These are phyloP conservation scores for Saimiri boliviensis DNA, from an alignment of 2,113 vertebrate genomes.

Conservation along the genomic window DNA sequence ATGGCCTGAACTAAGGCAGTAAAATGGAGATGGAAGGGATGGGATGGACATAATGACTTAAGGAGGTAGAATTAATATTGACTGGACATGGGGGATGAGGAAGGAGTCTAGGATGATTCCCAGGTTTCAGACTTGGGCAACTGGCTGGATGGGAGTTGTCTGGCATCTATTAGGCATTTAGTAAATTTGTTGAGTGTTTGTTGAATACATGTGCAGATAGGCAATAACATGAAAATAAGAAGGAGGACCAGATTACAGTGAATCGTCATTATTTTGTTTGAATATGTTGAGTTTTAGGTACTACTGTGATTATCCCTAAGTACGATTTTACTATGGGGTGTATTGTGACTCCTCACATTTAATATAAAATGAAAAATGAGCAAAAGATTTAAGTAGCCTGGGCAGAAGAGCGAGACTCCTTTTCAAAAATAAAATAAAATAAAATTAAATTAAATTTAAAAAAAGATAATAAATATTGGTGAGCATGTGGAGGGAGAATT, in stretches of 20 bases:
- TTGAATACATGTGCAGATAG: not conserved
- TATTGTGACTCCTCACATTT: not conserved
- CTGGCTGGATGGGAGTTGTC: not conserved
- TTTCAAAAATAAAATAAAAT: too few species aligned
- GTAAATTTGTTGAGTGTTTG: not conserved
- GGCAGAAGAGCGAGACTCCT: too few species aligned
- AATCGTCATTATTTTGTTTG: not conserved
- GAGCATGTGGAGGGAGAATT: not conserved
- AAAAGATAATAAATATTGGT: not conserved
- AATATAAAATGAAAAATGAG: not conserved
- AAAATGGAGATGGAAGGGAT: not conserved
- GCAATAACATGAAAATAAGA: constrained; percentile 12
- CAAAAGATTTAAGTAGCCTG: not conserved
- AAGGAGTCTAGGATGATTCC: not conserved
- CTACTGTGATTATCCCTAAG: not conserved
- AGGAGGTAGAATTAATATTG: not conserved
- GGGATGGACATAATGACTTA: not conserved
- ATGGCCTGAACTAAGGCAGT: not conserved
- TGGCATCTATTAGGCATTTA: not conserved
- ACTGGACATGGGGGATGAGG: not conserved
- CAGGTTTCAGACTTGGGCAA: not conserved
- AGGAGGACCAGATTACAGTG: not conserved
- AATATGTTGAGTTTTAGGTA: not conserved
- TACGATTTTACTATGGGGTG: not conserved
- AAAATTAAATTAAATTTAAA: too few species aligned